These are phyloP conservation scores for Poeciliopsis turrubarensis DNA, from an alignment of 2,113 vertebrate genomes.

Conservation along the genomic window DNA sequence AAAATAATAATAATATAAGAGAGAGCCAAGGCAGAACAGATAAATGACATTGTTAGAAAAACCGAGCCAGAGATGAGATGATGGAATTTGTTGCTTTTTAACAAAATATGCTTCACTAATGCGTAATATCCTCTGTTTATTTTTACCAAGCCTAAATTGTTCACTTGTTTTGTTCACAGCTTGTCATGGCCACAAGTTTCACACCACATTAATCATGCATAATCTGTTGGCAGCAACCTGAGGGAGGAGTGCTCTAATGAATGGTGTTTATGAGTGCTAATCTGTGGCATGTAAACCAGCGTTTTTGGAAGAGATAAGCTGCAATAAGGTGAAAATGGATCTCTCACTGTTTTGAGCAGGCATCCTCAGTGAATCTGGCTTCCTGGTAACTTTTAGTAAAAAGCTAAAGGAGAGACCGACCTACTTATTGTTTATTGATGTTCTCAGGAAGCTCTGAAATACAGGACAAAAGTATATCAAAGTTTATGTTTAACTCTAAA, in stretches of 20 bases:
- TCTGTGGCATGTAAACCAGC: slow-evolving; percentile 68
- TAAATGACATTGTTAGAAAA: slow-evolving; percentile 51
- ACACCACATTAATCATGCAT: slow-evolving; percentile 75
- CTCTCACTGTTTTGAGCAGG: slow-evolving; percentile 19
- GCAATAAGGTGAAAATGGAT: slow-evolving; percentile 60
- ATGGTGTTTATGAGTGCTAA: slow-evolving; percentile 71
- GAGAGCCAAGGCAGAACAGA: slow-evolving; percentile 35
- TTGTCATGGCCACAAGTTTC: slow-evolving; percentile 65
- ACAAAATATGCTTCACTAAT: slow-evolving; percentile 59
- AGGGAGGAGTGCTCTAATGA: slow-evolving; percentile 59
- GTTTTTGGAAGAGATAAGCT: slow-evolving; percentile 61
- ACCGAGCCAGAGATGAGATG: slow-evolving; percentile 54
- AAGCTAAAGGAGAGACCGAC: slow-evolving; percentile 7
- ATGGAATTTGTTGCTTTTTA: slow-evolving; percentile 59
- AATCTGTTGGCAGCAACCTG: slow-evolving; percentile 70
- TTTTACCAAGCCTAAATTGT: slow-evolving; percentile 63
- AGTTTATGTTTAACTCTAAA: slow-evolving; percentile 15
- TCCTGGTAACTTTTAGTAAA: slow-evolving; percentile 6
- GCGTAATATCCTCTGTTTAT: slow-evolving; percentile 70
- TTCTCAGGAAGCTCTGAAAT: slow-evolving; percentile 13
- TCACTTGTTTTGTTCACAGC: slow-evolving; percentile 62
- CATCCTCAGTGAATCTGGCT: slow-evolving; percentile 36
- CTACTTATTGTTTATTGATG: slow-evolving; percentile 18
- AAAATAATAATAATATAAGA: slow-evolving; percentile 20
- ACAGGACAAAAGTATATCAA: slow-evolving; percentile 11